Percentiles rank a stretch among this genome's conserved stretches.
phyloP scores from a whole-genome alignment of 2,888 invertebrate genomes.

The Plagodis pulveraria region DNA sequence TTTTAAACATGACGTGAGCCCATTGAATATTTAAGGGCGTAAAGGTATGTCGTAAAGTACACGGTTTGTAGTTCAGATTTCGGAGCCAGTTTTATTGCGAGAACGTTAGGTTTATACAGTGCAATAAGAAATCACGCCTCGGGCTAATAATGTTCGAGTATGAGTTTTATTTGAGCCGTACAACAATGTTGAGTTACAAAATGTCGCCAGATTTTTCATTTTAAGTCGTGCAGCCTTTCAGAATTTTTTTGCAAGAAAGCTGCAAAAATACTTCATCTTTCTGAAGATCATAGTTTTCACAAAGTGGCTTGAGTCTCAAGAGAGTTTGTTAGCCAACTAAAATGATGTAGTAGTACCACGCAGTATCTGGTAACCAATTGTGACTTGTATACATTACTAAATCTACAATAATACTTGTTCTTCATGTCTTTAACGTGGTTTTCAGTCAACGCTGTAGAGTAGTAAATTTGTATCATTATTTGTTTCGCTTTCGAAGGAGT shows the following conservation, averaged over 20 bases:
- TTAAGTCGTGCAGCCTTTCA: constrained; percentile 1
- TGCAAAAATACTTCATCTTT: constrained; percentile 10
- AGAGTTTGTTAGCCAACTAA: constrained; percentile 44
- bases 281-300: constrained; percentile 1
- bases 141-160: constrained; percentile 24
- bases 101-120: constrained; percentile 36
- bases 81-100: constrained; percentile 34
- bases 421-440: constrained; percentile 18
- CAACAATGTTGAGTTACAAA: constrained; percentile 11
- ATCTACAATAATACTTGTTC: constrained; percentile 36
- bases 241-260: constrained; percentile 1
- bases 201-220: constrained; percentile 2
- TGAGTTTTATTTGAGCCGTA: constrained; percentile 20
- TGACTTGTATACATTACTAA: constrained; percentile 44
- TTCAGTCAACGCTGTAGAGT: constrained; percentile 7
- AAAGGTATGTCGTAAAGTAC: constrained; percentile 42
- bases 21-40: constrained; percentile 42
- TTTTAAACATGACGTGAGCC: constrained; percentile 45
- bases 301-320: constrained; percentile 10
- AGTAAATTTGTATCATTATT: constrained; percentile 21
- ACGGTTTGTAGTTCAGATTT: constrained; percentile 42
- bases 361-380: constrained; percentile 8
- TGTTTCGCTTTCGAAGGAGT: constrained; percentile 16
- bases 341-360: constrained; percentile 43
- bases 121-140: constrained; percentile 37